Evolutionary conservation across 2,888 invertebrate species (phyloP).

Genomic region (Torymus texanus): DNA sequence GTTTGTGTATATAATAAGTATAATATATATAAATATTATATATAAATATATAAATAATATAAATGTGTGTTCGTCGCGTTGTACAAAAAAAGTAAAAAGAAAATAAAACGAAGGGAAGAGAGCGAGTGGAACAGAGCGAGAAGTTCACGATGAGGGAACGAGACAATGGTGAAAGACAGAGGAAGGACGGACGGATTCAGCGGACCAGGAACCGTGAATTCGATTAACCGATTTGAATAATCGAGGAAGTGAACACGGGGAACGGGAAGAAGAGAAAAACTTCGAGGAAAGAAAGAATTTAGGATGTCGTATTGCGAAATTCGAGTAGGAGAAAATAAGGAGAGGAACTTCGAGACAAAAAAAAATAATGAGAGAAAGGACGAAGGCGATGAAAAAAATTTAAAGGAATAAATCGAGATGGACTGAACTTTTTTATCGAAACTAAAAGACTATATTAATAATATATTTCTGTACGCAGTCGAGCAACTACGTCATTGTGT

Average conservation of each 20-base stretch:
- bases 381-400: slow-evolving; percentile 47
- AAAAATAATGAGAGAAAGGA: slow-evolving; percentile 26
- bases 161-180: slow-evolving; percentile 56
- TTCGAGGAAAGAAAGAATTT: slow-evolving; percentile 20
- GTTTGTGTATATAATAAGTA: slow-evolving; percentile 72
- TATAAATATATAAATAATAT: slow-evolving; percentile 69
- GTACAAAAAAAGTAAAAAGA: slow-evolving; percentile 67
- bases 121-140: slow-evolving; percentile 46
- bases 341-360: slow-evolving; percentile 42
- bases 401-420: slow-evolving; percentile 72
- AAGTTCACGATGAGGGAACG: slow-evolving; percentile 54
- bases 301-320: slow-evolving; percentile 37
- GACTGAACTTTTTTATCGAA: slow-evolving; percentile 76
- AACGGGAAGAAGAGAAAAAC: slow-evolving; percentile 36
- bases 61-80: slow-evolving; percentile 73
- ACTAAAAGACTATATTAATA: slow-evolving; percentile 74
- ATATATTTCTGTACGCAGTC: slow-evolving; percentile 75
- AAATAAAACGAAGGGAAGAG: slow-evolving; percentile 52
- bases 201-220: slow-evolving; percentile 50
- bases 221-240: slow-evolving; percentile 34
- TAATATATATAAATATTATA: slow-evolving; percentile 53
- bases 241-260: slow-evolving; percentile 54
- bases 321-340: slow-evolving; percentile 29
- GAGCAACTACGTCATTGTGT: slow-evolving; percentile 74
- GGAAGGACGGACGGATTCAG: slow-evolving; percentile 55